Percentiles rank a stretch among this genome's conserved stretches.
Evolutionary conservation across 1,140 invertebrate genomes (phyloP).

Genomic region (Drosophila nasuta): DNA sequence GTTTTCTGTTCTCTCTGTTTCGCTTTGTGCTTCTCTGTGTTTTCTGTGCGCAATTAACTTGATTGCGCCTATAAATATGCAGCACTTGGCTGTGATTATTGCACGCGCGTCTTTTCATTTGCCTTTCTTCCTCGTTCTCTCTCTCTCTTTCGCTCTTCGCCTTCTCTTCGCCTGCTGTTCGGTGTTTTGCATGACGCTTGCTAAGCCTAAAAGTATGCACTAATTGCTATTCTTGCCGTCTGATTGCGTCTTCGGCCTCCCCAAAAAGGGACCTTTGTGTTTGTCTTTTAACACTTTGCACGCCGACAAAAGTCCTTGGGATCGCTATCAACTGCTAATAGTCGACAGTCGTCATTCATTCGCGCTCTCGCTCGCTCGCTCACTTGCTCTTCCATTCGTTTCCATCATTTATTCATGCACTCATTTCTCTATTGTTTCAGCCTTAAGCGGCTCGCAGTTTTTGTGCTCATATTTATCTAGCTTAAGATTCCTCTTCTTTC

Average conservation of each 20-base stretch:
- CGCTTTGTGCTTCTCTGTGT: not conserved
- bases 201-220: conserved; percentile 64
- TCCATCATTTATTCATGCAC: conserved; percentile 15
- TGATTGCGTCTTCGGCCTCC: conserved; percentile 32
- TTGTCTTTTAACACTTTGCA: conserved; percentile 9
- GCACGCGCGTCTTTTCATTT: conserved; percentile 59
- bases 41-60: conserved; percentile 74
- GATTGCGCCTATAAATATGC: conserved; percentile 84
- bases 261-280: conserved; percentile 20
- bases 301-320: conserved; percentile 43
- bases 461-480: conserved; percentile 12
- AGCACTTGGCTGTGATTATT: conserved; percentile 79
- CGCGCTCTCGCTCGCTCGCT: not conserved
- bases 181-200: conserved; percentile 31
- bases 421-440: conserved; percentile 26
- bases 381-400: not conserved
- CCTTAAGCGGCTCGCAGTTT: conserved; percentile 10
- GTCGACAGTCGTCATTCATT: conserved; percentile 20
- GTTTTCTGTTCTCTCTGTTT: conserved; percentile 6
- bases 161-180: conserved; percentile 13
- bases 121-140: conserved; percentile 3
- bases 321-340: conserved; percentile 68
- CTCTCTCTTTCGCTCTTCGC: not conserved
- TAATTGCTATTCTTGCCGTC: conserved; percentile 73
- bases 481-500: conserved; percentile 6